Conservation (phyloP, 2,797 vertebrate species). For the Dendrocincla fuliginosa region DNA sequence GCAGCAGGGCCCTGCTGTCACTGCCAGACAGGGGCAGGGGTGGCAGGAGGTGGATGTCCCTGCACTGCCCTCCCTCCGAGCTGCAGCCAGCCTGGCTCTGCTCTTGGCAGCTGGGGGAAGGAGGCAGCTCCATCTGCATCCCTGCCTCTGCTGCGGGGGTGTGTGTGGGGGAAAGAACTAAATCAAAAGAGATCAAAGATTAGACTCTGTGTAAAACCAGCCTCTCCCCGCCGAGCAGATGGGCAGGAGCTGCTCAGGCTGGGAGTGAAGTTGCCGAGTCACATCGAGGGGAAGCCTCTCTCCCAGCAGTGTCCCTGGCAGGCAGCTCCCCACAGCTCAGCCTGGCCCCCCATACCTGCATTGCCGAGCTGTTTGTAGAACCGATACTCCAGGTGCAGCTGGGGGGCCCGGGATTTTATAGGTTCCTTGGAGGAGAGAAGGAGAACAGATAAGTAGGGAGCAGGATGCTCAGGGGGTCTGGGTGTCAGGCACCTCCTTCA, state of each 20-base stretch:
- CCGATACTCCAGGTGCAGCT: constrained; percentile 97
- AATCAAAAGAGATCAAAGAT: constrained; percentile 35
- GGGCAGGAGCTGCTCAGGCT: neutral
- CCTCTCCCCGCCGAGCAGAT: neutral
- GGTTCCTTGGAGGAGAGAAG: constrained; percentile 86
- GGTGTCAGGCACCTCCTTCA: neutral
- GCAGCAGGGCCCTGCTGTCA: neutral
- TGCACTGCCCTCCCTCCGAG: neutral
- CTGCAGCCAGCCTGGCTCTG: neutral
- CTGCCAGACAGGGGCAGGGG: neutral
- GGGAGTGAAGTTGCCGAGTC: neutral
- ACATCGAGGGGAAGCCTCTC: neutral
- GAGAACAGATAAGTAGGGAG: neutral
- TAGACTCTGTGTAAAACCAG: neutral
- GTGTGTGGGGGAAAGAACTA: neutral
- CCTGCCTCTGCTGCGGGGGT: neutral
- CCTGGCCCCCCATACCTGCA: constrained; percentile 81
- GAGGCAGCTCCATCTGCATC: constrained; percentile 31
- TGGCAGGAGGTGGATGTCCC: neutral
- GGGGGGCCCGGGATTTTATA: constrained; percentile 95
- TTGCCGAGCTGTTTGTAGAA: constrained; percentile 99
- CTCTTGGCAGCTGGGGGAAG: neutral
- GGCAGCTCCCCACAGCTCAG: neutral
- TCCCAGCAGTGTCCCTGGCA: neutral
- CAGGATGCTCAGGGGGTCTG: neutral